These are phyloP conservation scores for Oreochromis aureus DNA, from an alignment of 2,113 vertebrate genomes.

Conservation along the genomic window DNA sequence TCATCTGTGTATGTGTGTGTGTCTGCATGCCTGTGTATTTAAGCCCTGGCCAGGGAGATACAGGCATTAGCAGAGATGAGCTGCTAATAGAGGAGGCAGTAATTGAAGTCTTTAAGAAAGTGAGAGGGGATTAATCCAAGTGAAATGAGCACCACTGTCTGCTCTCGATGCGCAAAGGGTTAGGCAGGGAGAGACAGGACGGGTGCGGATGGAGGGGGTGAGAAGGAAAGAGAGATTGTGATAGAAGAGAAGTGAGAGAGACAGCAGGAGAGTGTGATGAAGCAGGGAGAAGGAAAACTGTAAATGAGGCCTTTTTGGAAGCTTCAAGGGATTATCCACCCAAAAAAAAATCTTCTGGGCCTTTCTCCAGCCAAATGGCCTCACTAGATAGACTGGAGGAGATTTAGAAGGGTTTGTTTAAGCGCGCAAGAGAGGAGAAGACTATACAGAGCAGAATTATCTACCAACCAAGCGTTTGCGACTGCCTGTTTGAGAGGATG, in stretches of 20 bases:
- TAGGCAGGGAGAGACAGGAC: slow-evolving; percentile 21
- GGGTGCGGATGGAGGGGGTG: slow-evolving; percentile 14
- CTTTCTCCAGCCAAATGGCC: slow-evolving; percentile 47
- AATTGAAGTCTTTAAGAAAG: slow-evolving; percentile 76
- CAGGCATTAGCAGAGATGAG: slow-evolving; percentile 63
- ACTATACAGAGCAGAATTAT: slow-evolving; percentile 18
- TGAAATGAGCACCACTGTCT: slow-evolving; percentile 63
- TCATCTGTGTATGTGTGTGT: neutral
- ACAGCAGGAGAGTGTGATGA: slow-evolving; percentile 45
- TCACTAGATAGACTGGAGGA: slow-evolving; percentile 33
- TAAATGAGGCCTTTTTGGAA: slow-evolving; percentile 64
- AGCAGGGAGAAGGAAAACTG: slow-evolving; percentile 57
- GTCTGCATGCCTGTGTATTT: slow-evolving; percentile 21
- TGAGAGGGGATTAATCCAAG: slow-evolving; percentile 69
- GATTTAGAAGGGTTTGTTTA: slow-evolving; percentile 35
- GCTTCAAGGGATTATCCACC: slow-evolving; percentile 57
- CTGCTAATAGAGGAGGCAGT: slow-evolving; percentile 67
- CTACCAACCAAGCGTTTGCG: slow-evolving; percentile 34
- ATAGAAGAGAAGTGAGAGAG: slow-evolving; percentile 21
- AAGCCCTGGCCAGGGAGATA: slow-evolving; percentile 65
- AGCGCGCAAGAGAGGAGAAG: neutral
- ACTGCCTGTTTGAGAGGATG: slow-evolving; percentile 22
- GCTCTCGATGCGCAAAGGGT: slow-evolving; percentile 37
- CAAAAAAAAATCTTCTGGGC: slow-evolving; percentile 17
- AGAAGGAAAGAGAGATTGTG: slow-evolving; percentile 10